Conservation (phyloP, 2,797 vertebrate species). For the Choloepus didactylus region DNA sequence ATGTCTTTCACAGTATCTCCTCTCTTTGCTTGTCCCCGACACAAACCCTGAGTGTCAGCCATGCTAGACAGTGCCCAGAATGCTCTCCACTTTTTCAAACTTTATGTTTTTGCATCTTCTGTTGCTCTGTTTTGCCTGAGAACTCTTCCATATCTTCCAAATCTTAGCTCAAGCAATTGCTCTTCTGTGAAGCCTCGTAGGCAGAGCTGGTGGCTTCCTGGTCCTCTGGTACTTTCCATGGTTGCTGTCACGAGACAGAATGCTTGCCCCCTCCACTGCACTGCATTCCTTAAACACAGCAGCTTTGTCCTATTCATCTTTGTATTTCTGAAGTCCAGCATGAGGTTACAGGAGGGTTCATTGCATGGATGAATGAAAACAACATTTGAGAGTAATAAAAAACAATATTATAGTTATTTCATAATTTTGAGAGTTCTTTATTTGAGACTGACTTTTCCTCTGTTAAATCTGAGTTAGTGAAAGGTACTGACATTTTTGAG, state of each 20-base stretch:
- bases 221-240: not conserved
- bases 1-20: not conserved
- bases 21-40: not conserved
- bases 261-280: not conserved
- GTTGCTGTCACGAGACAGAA: rapidly evolving
- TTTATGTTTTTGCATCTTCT: not conserved
- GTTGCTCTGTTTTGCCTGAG: not conserved
- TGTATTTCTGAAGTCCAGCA: not conserved
- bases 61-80: not conserved
- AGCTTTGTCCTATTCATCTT: not conserved
- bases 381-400: conserved; percentile 29
- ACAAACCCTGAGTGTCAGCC: not conserved
- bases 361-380: conserved; percentile 2
- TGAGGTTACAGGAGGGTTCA: not conserved
- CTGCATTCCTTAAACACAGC: not conserved
- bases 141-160: not conserved
- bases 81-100: not conserved
- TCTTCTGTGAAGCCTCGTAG: not conserved
- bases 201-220: not conserved
- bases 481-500: conserved; percentile 40
- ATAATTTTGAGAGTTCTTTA: conserved; percentile 51
- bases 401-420: conserved; percentile 6
- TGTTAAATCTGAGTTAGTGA: conserved; percentile 56
- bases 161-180: not conserved
- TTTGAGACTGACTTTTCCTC: not conserved